Conservation (phyloP, 2,797 vertebrate genomes). For the Lacerta bilineata region DNA sequence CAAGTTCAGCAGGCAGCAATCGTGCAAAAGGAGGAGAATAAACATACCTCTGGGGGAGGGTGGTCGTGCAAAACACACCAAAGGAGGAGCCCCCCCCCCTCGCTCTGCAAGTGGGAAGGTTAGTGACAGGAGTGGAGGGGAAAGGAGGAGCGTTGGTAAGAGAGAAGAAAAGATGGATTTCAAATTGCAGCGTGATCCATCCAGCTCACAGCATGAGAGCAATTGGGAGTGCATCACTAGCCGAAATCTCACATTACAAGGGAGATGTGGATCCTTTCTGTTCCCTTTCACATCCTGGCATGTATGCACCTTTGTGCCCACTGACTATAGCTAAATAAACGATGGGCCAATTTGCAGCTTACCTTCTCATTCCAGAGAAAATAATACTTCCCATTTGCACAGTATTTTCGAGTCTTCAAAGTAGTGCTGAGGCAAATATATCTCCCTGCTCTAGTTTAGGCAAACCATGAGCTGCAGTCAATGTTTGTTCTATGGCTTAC, state of each 20-base stretch:
- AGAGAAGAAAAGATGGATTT: constrained; percentile 16
- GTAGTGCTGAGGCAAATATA: neutral
- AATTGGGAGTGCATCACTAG: constrained; percentile 19
- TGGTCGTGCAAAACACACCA: constrained; percentile 10
- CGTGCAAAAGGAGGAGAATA: neutral
- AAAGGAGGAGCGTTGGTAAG: neutral
- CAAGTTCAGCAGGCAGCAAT: constrained; percentile 35
- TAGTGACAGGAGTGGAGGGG: constrained; percentile 30
- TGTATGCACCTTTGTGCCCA: neutral
- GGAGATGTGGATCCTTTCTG: neutral
- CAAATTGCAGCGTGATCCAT: constrained; percentile 20
- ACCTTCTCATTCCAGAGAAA: neutral
- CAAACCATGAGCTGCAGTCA: too few relatives aligned
- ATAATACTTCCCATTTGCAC: too few relatives aligned
- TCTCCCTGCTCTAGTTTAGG: too few relatives aligned
- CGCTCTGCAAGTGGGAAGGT: constrained; percentile 21
- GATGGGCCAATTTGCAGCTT: neutral
- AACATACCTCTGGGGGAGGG: constrained; percentile 1
- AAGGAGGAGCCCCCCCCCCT: neutral
- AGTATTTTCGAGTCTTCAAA: neutral
- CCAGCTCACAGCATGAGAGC: constrained; percentile 32
- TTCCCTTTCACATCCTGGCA: neutral
- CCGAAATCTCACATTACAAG: constrained; percentile 23
- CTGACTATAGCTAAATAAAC: neutral
- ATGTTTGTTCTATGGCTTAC: too few relatives aligned